phyloP scores from a whole-genome alignment of 2,888 invertebrate species.

The Spilosoma lubricipeda region DNA sequence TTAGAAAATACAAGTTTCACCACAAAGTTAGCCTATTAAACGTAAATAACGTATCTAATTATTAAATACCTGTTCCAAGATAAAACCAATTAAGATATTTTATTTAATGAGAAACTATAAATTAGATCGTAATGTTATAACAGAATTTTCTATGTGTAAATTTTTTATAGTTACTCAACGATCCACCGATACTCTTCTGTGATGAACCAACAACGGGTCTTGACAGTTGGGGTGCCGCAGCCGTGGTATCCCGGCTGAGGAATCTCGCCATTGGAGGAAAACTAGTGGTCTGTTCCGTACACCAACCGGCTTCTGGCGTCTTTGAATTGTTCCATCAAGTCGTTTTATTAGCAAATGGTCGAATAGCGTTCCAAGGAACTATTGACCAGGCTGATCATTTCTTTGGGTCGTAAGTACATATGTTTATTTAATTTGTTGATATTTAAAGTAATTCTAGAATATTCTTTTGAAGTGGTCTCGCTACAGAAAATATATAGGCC shows the following conservation, averaged over 20 bases:
- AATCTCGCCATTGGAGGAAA: slow-evolving; percentile 89
- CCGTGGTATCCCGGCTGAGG: slow-evolving; percentile 90
- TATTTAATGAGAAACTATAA: not conserved
- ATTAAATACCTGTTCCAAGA: not conserved
- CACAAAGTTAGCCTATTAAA: not conserved
- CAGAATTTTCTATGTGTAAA: not conserved
- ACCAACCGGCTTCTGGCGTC: slow-evolving; percentile 95
- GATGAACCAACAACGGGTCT: slow-evolving; percentile 98
- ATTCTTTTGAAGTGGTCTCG: not conserved
- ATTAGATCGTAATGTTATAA: not conserved
- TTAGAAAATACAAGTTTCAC: not conserved
- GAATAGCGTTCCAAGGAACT: slow-evolving; percentile 92
- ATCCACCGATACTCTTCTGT: slow-evolving; percentile 95
- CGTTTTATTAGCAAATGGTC: slow-evolving; percentile 91
- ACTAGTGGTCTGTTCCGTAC: slow-evolving; percentile 94
- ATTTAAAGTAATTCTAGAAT: not conserved
- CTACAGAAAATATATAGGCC: not conserved
- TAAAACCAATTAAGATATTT: not conserved
- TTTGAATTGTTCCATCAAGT: slow-evolving; percentile 94
- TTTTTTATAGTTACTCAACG: slow-evolving; percentile 90
- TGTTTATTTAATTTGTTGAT: not conserved
- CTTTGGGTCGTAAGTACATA: slow-evolving; percentile 88
- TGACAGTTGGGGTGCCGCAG: slow-evolving; percentile 95
- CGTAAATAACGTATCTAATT: too few species aligned
- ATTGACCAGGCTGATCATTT: slow-evolving; percentile 89